These are phyloP conservation scores for Calcarius lapponicus DNA, from an alignment of 2,797 vertebrate genomes.

Conservation along the genomic window DNA sequence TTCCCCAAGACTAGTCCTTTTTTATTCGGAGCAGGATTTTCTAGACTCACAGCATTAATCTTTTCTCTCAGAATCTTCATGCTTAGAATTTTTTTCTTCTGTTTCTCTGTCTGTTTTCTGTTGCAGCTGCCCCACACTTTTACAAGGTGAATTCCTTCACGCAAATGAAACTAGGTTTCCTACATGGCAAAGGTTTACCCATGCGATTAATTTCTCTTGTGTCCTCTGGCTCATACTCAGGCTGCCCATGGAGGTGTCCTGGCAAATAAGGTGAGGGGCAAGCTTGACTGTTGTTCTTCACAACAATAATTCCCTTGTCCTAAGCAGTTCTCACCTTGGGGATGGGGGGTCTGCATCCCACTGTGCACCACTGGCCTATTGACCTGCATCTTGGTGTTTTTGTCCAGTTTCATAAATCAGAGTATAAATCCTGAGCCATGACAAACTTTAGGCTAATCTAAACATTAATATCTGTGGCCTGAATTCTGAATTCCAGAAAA, in stretches of 20 bases:
- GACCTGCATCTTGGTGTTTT: background rate
- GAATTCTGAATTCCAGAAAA: background rate
- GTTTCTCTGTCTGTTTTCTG: constrained; percentile 34
- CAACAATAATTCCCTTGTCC: background rate
- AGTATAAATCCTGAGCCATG: background rate
- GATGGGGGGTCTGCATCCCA: background rate
- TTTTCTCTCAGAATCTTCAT: constrained; percentile 11
- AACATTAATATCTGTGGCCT: background rate
- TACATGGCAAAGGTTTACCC: constrained; percentile 23
- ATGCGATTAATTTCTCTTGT: constrained; percentile 4
- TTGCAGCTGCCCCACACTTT: background rate
- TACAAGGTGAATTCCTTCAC: constrained; percentile 34
- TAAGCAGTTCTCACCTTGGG: background rate
- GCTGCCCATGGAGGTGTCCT: constrained; percentile 27
- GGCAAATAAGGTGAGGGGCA: constrained; percentile 33
- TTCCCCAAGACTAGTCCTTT: background rate
- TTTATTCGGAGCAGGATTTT: constrained; percentile 11
- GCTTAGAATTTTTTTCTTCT: constrained; percentile 25
- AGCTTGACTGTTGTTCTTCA: background rate
- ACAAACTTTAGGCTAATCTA: background rate
- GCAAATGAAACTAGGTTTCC: background rate
- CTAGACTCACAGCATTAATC: background rate
- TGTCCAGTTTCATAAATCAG: background rate
- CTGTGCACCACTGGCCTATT: background rate
- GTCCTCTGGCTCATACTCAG: constrained; percentile 5